Conservation (phyloP, 2,888 invertebrate genomes). For the Rugalucina vietnamica region DNA sequence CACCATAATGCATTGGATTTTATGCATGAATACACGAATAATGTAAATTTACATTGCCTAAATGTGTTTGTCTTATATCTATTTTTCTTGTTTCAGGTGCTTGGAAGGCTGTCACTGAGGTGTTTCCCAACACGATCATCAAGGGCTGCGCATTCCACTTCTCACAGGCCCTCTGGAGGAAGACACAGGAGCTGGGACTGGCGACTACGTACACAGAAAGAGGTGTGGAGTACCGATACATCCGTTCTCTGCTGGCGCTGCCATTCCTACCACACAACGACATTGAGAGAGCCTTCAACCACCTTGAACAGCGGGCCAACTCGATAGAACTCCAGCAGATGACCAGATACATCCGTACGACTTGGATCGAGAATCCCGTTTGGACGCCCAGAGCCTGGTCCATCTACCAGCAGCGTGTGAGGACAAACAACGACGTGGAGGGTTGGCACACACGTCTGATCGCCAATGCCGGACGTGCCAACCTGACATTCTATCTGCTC, state of each 20-base stretch:
- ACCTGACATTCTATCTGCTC: slow-evolving; percentile 1
- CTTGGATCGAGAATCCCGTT: not conserved
- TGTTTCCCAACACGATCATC: not conserved
- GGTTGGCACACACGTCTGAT: too few relatives aligned
- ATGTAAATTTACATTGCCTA: too few relatives aligned
- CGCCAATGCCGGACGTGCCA: not conserved
- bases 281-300: not conserved
- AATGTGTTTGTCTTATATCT: too few relatives aligned
- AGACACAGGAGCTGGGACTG: not conserved
- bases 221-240: not conserved
- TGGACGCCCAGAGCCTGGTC: slow-evolving; percentile 18
- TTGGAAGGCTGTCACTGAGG: not conserved
- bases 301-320: not conserved
- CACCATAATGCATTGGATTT: too few relatives aligned
- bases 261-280: not conserved
- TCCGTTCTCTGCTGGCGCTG: not conserved
- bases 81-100: not conserved
- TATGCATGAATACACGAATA: too few relatives aligned
- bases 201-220: not conserved
- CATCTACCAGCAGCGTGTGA: slow-evolving; percentile 1
- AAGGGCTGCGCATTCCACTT: not conserved
- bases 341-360: not conserved
- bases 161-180: not conserved
- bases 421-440: slow-evolving; percentile 40
- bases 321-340: not conserved